phyloP scores from a whole-genome alignment of 1,140 invertebrate genomes.

The Hyles euphorbiae region DNA sequence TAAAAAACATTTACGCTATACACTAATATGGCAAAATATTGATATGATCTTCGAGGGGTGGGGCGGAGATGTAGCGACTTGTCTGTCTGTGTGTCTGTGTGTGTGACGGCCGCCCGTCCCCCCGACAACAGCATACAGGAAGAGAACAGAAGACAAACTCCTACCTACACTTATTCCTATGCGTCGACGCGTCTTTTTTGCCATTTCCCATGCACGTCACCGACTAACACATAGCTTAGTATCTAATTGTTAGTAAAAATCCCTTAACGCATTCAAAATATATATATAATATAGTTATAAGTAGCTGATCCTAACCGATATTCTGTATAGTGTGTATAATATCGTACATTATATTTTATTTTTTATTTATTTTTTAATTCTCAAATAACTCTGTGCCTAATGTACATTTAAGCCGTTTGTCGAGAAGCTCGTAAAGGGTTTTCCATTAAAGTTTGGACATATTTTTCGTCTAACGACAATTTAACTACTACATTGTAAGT shows the following conservation, averaged over 20 bases:
- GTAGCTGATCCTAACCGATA: constrained; percentile 56
- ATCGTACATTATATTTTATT: constrained; percentile 44
- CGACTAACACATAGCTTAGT: constrained; percentile 57
- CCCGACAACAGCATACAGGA: constrained; percentile 4
- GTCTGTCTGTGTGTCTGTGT: not conserved
- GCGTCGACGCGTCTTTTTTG: constrained; percentile 18
- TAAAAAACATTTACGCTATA: constrained; percentile 28
- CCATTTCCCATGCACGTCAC: constrained; percentile 21
- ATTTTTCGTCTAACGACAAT: constrained; percentile 36
- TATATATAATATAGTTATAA: constrained; percentile 62
- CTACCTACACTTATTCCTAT: constrained; percentile 20
- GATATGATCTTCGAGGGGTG: constrained; percentile 52
- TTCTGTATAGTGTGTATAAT: constrained; percentile 64
- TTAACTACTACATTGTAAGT: constrained; percentile 25
- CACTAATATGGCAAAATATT: constrained; percentile 68
- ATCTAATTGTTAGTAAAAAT: constrained; percentile 73
- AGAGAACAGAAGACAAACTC: constrained; percentile 8
- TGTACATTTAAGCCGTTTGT: constrained; percentile 69
- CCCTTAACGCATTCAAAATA: constrained; percentile 73
- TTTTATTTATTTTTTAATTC: constrained; percentile 43
- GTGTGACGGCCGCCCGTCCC: not conserved
- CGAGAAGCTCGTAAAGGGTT: constrained; percentile 65
- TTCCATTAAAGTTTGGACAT: constrained; percentile 44
- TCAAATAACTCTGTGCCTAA: constrained; percentile 71
- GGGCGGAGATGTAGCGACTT: not conserved